These are phyloP conservation scores for Hiodon alosoides DNA, from an alignment of 2,113 vertebrate genomes.

Conservation along the genomic window DNA sequence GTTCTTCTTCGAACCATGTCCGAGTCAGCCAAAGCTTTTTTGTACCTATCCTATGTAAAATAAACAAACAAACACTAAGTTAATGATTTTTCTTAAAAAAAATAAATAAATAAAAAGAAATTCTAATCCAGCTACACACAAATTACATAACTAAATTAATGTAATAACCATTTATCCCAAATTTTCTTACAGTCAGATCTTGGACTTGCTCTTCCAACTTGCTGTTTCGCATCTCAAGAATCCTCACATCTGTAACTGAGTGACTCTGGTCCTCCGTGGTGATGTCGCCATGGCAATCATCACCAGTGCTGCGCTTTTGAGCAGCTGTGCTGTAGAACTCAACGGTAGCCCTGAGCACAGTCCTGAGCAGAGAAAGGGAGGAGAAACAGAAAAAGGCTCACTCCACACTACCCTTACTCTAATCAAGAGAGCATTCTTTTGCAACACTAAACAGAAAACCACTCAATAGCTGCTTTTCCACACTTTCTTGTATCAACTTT, in stretches of 20 bases:
- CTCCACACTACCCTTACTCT: too few species aligned
- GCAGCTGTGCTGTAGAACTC: conserved; percentile 67
- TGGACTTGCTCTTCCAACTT: conserved; percentile 74
- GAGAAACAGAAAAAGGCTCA: too few species aligned
- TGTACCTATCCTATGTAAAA: conserved; percentile 63
- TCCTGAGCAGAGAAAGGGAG: background rate
- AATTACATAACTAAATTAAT: too few species aligned
- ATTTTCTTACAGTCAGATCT: conserved; percentile 70
- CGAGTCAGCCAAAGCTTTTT: conserved; percentile 66
- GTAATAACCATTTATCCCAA: background rate
- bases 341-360: conserved; percentile 40
- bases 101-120: too few species aligned
- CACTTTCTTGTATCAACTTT: too few species aligned
- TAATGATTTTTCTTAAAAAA: background rate
- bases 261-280: conserved; percentile 58
- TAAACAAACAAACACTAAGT: background rate
- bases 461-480: too few species aligned
- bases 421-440: too few species aligned
- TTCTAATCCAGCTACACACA: too few species aligned
- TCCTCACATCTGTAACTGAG: conserved; percentile 51
- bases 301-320: conserved; percentile 63
- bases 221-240: conserved; percentile 62
- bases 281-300: conserved; percentile 56
- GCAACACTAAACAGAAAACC: too few species aligned
- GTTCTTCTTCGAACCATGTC: conserved; percentile 72